These are phyloP conservation scores for Drosophila bunnanda DNA, from an alignment of 2,888 invertebrate species.

Conservation along the genomic window DNA sequence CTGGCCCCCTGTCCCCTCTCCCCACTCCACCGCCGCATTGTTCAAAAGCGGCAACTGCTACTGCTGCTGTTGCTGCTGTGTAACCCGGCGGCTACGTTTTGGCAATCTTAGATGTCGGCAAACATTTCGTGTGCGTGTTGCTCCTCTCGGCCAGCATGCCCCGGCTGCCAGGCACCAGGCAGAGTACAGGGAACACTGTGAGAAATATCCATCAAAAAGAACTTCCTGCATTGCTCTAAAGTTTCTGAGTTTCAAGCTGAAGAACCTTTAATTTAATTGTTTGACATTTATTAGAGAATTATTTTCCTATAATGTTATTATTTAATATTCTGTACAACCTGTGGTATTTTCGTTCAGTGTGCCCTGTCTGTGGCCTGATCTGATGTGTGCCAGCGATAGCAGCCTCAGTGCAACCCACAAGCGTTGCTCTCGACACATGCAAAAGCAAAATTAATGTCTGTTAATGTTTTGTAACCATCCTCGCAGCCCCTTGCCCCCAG, in stretches of 20 bases:
- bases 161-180: not conserved
- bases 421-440: constrained; percentile 56
- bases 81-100: constrained; percentile 72
- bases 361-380: constrained; percentile 22
- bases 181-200: not conserved
- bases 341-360: not conserved
- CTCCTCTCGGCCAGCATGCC: constrained; percentile 31
- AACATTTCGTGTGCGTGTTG: constrained; percentile 76
- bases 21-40: no score
- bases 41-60: constrained; percentile 6
- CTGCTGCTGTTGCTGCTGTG: constrained; percentile 35
- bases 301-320: not conserved
- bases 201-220: not conserved
- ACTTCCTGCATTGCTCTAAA: not conserved
- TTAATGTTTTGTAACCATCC: constrained; percentile 75
- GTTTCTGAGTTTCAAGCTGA: not conserved
- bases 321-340: no score
- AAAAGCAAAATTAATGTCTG: constrained; percentile 72
- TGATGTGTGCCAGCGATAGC: constrained; percentile 33
- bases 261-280: not conserved
- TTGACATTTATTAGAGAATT: no score
- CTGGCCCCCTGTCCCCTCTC: not conserved
- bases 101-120: constrained; percentile 79
- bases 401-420: constrained; percentile 11
- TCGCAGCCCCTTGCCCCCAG: not conserved